Evolutionary conservation across 2,797 vertebrate genomes (phyloP).

Genomic region (Aldrovandia affinis): DNA sequence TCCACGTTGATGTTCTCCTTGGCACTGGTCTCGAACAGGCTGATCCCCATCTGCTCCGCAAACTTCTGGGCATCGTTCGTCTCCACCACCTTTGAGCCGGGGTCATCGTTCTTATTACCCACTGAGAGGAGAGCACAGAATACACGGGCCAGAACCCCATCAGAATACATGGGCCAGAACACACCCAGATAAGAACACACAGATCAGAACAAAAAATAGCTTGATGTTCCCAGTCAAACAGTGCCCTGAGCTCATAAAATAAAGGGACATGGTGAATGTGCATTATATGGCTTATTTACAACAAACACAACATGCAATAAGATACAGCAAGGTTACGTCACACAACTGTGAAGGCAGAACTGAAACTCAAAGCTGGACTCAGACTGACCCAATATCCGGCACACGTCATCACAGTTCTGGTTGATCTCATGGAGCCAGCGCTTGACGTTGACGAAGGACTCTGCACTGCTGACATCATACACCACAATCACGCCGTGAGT

Average conservation of each 20-base stretch:
- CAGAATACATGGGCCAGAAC: background rate
- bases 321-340: background rate
- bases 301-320: background rate
- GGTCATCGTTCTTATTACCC: slow-evolving; percentile 98
- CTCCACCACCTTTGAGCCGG: slow-evolving; percentile 96
- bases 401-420: slow-evolving; percentile 98
- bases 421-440: slow-evolving; percentile 99
- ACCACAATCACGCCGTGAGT: slow-evolving; percentile 98
- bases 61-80: slow-evolving; percentile 97
- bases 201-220: background rate
- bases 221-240: background rate
- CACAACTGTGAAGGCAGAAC: background rate
- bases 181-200: background rate
- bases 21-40: slow-evolving; percentile 96
- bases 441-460: slow-evolving; percentile 99
- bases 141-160: background rate
- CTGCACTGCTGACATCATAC: slow-evolving; percentile 95
- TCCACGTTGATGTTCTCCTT: slow-evolving; percentile 98
- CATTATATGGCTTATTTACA: background rate
- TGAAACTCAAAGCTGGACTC: background rate
- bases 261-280: background rate
- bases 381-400: slow-evolving; percentile 93
- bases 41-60: slow-evolving; percentile 98
- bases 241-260: background rate
- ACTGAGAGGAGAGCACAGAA: slow-evolving; percentile 68